These are phyloP conservation scores for Laterallus jamaicensis DNA, from an alignment of 2,113 vertebrate genomes.

Conservation along the genomic window DNA sequence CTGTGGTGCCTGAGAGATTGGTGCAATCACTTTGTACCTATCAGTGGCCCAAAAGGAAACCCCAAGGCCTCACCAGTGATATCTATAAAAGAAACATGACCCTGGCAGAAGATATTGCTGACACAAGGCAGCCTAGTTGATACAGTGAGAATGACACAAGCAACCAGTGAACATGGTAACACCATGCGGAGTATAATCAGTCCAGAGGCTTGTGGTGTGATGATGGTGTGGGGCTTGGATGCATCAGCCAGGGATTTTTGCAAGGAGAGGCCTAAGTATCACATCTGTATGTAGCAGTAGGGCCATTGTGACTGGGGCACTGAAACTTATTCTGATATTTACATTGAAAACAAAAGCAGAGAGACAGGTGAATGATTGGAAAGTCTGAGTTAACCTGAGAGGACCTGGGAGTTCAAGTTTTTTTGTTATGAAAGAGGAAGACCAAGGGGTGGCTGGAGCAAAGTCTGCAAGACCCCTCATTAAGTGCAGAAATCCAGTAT, in stretches of 20 bases:
- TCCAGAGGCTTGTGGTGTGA: background rate
- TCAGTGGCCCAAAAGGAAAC: background rate
- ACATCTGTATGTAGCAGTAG: fast-evolving
- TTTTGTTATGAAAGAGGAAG: background rate
- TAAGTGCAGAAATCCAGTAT: background rate
- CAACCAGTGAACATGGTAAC: background rate
- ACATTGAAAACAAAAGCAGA: background rate
- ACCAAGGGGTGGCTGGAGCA: background rate
- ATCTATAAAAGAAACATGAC: background rate
- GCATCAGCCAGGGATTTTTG: background rate
- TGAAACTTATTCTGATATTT: background rate
- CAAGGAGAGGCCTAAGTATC: background rate
- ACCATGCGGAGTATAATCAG: fast-evolving
- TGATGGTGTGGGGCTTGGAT: no score
- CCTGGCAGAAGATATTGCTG: background rate
- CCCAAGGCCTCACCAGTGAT: background rate
- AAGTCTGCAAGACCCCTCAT: background rate
- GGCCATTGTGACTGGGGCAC: background rate
- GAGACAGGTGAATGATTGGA: background rate
- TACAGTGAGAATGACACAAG: background rate
- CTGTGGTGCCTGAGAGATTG: background rate
- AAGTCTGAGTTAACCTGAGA: background rate
- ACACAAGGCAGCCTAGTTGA: background rate
- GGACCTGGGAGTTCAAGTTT: background rate
- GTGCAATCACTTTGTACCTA: fast-evolving